Conservation (phyloP, 2,113 vertebrate genomes). For the Tichodroma muraria region DNA sequence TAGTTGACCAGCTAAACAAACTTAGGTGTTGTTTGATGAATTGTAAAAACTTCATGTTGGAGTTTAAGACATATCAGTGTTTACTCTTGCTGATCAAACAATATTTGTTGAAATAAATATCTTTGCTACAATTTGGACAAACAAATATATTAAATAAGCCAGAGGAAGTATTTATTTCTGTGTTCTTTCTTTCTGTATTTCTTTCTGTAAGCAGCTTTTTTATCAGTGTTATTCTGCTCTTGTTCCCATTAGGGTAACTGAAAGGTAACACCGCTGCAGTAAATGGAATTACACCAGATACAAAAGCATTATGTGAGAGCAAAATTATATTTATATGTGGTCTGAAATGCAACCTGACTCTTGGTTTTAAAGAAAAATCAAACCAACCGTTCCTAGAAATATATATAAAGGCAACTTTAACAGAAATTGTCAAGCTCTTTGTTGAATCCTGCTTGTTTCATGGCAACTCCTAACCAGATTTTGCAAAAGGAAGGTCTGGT, state of each 20-base stretch:
- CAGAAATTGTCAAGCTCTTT: background rate
- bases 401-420: background rate
- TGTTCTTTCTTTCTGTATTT: background rate
- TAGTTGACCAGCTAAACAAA: background rate
- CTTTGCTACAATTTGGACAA: conserved; percentile 15
- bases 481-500: conserved; percentile 10
- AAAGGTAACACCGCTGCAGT: conserved; percentile 21
- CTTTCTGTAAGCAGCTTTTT: background rate
- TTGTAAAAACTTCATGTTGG: background rate
- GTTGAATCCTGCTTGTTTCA: background rate
- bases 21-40: conserved; percentile 1
- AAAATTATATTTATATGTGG: conserved; percentile 54
- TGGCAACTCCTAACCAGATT: conserved; percentile 10
- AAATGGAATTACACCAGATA: conserved; percentile 44
- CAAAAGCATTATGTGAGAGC: conserved; percentile 37
- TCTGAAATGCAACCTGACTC: conserved; percentile 32
- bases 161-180: conserved; percentile 21
- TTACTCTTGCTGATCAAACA: conserved; percentile 33
- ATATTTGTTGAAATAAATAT: conserved; percentile 17
- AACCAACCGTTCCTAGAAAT: background rate
- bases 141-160: conserved; percentile 17
- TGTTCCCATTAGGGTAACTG: conserved; percentile 32
- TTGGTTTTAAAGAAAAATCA: conserved; percentile 17
- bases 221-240: background rate
- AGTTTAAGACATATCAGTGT: background rate